Percentiles rank a stretch among this genome's conserved stretches.
These are phyloP conservation scores for Bucco capensis DNA, from an alignment of 2,113 vertebrate genomes.

Conservation along the genomic window DNA sequence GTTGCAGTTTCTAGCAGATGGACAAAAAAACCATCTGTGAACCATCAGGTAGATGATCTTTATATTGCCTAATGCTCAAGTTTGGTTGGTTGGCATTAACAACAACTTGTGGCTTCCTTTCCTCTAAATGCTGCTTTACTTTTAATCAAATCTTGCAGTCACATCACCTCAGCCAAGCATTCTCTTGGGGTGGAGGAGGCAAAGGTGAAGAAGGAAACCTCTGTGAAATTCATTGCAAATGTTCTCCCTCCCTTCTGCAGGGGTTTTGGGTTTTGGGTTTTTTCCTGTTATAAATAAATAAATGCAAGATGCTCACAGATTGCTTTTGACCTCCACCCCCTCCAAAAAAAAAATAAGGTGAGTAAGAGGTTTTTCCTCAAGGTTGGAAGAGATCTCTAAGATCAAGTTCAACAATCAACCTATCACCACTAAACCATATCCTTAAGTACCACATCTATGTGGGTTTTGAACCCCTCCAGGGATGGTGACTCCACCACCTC, in stretches of 20 bases:
- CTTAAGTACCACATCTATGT: too few relatives aligned
- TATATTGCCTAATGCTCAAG: constrained; percentile 34
- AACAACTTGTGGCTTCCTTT: constrained; percentile 14
- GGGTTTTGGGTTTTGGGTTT: not conserved
- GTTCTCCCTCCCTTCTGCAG: not conserved
- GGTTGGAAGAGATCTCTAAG: too few relatives aligned
- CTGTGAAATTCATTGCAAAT: constrained; percentile 23
- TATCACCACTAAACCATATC: too few relatives aligned
- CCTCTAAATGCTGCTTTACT: constrained; percentile 21
- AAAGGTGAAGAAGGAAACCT: not conserved
- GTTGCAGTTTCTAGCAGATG: not conserved
- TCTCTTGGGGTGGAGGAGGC: not conserved
- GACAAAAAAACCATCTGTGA: constrained; percentile 30
- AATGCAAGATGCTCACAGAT: not conserved
- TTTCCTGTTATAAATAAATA: not conserved
- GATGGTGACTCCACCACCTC: too few relatives aligned
- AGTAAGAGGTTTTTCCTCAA: not conserved
- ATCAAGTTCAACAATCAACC: too few relatives aligned
- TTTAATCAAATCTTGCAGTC: constrained; percentile 39
- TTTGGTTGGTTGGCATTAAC: constrained; percentile 51
- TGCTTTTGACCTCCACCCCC: not conserved
- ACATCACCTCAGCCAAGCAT: not conserved
- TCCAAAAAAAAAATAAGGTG: not conserved
- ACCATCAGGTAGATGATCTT: constrained; percentile 38
- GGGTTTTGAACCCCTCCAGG: too few relatives aligned